These are phyloP conservation scores for Todiramphus saurophagus DNA, from an alignment of 2,113 vertebrate genomes.

Conservation along the genomic window DNA sequence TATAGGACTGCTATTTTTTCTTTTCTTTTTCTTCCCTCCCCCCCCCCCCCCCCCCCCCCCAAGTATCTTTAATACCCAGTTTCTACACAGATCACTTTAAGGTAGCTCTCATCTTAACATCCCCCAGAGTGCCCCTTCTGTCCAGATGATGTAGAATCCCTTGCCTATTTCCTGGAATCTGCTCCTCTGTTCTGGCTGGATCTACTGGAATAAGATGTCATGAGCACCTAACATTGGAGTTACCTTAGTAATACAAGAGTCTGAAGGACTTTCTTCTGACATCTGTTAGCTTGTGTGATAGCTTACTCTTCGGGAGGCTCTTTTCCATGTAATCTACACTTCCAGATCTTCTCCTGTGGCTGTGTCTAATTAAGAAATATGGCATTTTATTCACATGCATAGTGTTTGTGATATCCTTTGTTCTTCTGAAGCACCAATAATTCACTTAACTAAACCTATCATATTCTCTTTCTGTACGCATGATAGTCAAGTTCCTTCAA, in stretches of 20 bases:
- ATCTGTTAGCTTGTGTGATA: neutral
- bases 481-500: neutral
- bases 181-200: neutral
- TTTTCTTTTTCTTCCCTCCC: too few relatives aligned
- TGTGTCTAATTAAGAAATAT: neutral
- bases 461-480: neutral
- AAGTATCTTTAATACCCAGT: neutral
- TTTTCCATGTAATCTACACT: neutral
- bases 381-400: neutral
- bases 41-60: too few relatives aligned
- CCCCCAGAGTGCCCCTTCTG: neutral
- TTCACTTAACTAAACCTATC: neutral
- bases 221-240: neutral
- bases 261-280: neutral
- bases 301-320: neutral
- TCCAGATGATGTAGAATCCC: neutral
- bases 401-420: neutral
- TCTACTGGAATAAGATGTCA: neutral
- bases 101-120: neutral
- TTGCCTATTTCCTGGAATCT: neutral
- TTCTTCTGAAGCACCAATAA: neutral
- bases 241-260: neutral
- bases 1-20: neutral
- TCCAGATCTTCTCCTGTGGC: neutral
- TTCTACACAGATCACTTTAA: neutral